Conservation (phyloP, 2,113 vertebrate genomes). For the Lipotes vexillifer region DNA sequence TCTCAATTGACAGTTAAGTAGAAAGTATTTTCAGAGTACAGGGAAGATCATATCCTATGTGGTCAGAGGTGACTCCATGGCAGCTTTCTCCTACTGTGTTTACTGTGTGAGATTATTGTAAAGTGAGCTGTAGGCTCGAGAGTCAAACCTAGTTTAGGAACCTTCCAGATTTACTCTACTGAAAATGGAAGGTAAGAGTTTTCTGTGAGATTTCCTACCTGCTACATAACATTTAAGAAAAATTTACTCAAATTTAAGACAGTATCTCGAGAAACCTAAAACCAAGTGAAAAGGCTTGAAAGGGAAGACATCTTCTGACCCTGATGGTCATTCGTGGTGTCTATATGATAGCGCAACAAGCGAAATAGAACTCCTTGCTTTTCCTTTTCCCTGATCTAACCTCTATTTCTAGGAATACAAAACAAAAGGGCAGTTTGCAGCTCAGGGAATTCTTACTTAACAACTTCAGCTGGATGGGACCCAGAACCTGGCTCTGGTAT, state of each 20-base stretch:
- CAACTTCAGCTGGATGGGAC: background rate
- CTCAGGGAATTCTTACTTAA: constrained; percentile 40
- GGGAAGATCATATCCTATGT: background rate
- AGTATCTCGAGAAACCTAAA: constrained; percentile 2
- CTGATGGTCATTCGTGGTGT: background rate
- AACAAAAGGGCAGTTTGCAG: constrained; percentile 10
- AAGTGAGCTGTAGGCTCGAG: background rate
- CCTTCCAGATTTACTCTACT: background rate
- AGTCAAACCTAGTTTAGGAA: background rate
- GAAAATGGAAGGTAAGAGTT: background rate
- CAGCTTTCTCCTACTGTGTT: background rate
- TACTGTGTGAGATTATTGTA: background rate
- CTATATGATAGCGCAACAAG: background rate
- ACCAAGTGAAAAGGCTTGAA: background rate
- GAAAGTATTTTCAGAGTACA: background rate
- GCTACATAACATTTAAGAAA: background rate
- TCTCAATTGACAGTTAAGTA: background rate
- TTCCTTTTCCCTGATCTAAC: background rate
- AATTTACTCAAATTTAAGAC: background rate
- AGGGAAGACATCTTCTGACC: background rate
- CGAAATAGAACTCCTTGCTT: background rate
- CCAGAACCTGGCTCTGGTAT: background rate
- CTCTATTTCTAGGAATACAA: constrained; percentile 44
- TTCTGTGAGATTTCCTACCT: background rate
- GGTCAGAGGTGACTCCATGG: background rate